Evolutionary conservation across 2,888 invertebrate genomes (phyloP).

Genomic region (Dioctria linearis): DNA sequence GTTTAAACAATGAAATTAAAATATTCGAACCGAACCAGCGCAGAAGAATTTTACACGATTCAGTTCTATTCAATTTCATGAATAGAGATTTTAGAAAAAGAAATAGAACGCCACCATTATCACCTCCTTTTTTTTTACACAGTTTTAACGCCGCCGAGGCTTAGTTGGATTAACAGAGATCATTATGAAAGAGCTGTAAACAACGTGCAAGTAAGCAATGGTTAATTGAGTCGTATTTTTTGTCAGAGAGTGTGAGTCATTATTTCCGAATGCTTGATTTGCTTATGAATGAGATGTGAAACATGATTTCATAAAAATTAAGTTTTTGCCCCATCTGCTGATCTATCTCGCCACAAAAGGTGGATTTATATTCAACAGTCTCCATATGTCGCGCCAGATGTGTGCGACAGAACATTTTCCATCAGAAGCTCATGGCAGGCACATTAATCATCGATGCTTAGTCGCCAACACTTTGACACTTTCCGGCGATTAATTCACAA

Average conservation of each 20-base stretch:
- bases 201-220: conserved; percentile 9
- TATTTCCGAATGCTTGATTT: neutral
- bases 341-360: conserved; percentile 12
- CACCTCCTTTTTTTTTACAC: conserved; percentile 21
- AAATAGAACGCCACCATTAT: conserved; percentile 30
- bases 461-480: neutral
- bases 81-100: conserved; percentile 22
- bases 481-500: too few species aligned
- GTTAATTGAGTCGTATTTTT: conserved; percentile 35
- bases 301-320: conserved; percentile 38
- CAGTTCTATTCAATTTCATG: conserved; percentile 23
- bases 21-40: neutral
- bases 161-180: conserved; percentile 19
- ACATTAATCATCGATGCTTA: conserved; percentile 38
- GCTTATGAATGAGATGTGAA: conserved; percentile 42
- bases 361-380: neutral
- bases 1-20: neutral
- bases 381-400: conserved; percentile 14
- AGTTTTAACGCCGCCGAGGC: conserved; percentile 27
- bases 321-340: conserved; percentile 24
- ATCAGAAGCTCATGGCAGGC: conserved; percentile 10
- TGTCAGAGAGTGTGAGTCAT: conserved; percentile 31
- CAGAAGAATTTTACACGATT: conserved; percentile 20
- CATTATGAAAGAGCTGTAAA: conserved; percentile 47
- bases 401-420: conserved; percentile 20